Evolutionary conservation across 2,113 vertebrate species (phyloP).

Genomic region (Passer domesticus): DNA sequence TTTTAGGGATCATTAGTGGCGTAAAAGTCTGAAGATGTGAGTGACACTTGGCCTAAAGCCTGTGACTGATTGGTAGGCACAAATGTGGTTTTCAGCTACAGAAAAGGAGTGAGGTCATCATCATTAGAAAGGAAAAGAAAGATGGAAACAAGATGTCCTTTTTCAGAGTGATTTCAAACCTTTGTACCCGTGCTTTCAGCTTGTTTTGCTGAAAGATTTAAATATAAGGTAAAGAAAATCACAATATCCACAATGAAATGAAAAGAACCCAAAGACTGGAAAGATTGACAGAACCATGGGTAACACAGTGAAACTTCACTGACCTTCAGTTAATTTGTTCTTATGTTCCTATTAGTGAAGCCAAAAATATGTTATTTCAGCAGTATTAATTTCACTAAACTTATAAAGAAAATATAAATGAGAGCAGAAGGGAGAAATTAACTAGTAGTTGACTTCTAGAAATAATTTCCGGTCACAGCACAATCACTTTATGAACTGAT

Average conservation of each 20-base stretch:
- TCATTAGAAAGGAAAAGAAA: conserved; percentile 56
- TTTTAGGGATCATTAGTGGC: neutral
- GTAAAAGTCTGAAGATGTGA: neutral
- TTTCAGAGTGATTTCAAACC: conserved; percentile 32
- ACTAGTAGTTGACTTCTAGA: conserved; percentile 10
- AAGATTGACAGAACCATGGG: neutral
- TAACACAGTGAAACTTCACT: neutral
- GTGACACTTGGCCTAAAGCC: conserved; percentile 28
- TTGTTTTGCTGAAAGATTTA: neutral
- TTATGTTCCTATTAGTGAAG: conserved; percentile 21
- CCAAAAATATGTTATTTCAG: conserved; percentile 1
- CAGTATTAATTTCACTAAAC: conserved; percentile 31
- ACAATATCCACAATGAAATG: neutral
- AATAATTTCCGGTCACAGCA: conserved; percentile 54
- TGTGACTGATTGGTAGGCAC: conserved; percentile 32
- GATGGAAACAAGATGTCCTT: conserved; percentile 40
- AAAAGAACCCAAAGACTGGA: neutral
- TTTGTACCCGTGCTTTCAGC: neutral
- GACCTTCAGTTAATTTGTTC: conserved; percentile 35
- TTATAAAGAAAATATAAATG: conserved; percentile 24
- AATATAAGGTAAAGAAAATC: conserved; percentile 14
- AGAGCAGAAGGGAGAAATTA: neutral
- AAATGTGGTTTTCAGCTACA: conserved; percentile 55
- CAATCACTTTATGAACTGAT: conserved; percentile 41
- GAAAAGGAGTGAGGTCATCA: conserved; percentile 58